Conservation (phyloP, 2,888 invertebrate genomes). For the Stratiomys singularior region DNA sequence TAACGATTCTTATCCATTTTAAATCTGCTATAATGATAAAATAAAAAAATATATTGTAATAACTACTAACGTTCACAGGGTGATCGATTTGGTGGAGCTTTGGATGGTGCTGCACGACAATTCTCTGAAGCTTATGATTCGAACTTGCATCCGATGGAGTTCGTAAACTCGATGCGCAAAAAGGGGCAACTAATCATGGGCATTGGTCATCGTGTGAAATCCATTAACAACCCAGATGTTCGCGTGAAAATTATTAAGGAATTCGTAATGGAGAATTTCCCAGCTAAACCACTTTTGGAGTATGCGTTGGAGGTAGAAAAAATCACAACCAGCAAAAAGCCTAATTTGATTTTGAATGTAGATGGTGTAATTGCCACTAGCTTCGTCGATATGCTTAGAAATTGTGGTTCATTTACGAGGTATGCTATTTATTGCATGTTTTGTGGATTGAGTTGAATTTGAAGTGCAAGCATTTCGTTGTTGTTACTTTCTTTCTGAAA, state of each 20-base stretch:
- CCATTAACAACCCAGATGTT: constrained; percentile 98
- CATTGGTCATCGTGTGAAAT: constrained; percentile 92
- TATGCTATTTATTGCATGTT: constrained; percentile 67
- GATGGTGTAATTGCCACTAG: constrained; percentile 98
- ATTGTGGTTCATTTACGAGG: constrained; percentile 94
- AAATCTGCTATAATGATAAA: not conserved
- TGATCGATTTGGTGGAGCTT: constrained; percentile 97
- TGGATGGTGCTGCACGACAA: constrained; percentile 97
- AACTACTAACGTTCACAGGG: constrained; percentile 71
- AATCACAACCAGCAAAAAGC: constrained; percentile 99
- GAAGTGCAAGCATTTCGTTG: too few relatives aligned
- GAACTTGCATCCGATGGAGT: constrained; percentile 95
- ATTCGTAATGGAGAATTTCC: constrained; percentile 93
- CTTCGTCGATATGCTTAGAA: constrained; percentile 95
- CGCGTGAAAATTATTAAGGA: constrained; percentile 97
- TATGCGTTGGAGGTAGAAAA: constrained; percentile 99
- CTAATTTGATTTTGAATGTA: constrained; percentile 99
- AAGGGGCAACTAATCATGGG: constrained; percentile 99
- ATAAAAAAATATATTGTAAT: not conserved
- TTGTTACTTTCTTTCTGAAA: too few relatives aligned
- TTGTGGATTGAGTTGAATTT: too few relatives aligned
- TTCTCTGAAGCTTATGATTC: constrained; percentile 97
- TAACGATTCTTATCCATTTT: too few relatives aligned
- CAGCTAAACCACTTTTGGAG: constrained; percentile 90
- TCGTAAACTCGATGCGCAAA: constrained; percentile 97